phyloP scores from a whole-genome alignment of 2,888 invertebrate species.

The Saturnia japonica region DNA sequence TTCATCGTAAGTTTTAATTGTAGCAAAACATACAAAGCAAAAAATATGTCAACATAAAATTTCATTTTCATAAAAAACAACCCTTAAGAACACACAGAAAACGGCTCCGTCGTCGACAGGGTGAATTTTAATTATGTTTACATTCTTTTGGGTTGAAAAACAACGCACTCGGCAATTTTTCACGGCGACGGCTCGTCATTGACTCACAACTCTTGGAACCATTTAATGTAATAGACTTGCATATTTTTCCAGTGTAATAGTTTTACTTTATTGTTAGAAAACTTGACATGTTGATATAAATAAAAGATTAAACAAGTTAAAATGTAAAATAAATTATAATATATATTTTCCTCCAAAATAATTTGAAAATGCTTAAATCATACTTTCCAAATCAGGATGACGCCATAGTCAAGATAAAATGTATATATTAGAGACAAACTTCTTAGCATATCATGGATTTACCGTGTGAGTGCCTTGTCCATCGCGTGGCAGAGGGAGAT shows the following conservation, averaged over 20 bases:
- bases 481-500: too few species aligned
- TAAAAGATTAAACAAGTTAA: too few species aligned
- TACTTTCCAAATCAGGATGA: too few species aligned
- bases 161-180: constrained; percentile 51
- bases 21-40: constrained; percentile 11
- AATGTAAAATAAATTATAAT: too few species aligned
- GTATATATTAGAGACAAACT: too few species aligned
- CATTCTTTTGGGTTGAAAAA: constrained; percentile 30
- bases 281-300: too few species aligned
- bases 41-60: constrained; percentile 17
- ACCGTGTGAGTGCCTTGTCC: too few species aligned
- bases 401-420: too few species aligned
- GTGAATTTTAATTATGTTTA: constrained; percentile 69
- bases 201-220: constrained; percentile 16
- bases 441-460: too few species aligned
- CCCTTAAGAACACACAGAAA: constrained; percentile 17
- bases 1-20: constrained; percentile 16
- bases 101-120: constrained; percentile 26
- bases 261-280: not conserved
- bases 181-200: constrained; percentile 37
- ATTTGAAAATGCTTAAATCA: too few species aligned
- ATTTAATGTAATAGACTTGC: constrained; percentile 43
- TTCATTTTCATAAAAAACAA: constrained; percentile 21
- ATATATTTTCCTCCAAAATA: too few species aligned
- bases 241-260: constrained; percentile 43